Evolutionary conservation across 2,797 vertebrate species (phyloP).

Genomic region (Pterois miles): DNA sequence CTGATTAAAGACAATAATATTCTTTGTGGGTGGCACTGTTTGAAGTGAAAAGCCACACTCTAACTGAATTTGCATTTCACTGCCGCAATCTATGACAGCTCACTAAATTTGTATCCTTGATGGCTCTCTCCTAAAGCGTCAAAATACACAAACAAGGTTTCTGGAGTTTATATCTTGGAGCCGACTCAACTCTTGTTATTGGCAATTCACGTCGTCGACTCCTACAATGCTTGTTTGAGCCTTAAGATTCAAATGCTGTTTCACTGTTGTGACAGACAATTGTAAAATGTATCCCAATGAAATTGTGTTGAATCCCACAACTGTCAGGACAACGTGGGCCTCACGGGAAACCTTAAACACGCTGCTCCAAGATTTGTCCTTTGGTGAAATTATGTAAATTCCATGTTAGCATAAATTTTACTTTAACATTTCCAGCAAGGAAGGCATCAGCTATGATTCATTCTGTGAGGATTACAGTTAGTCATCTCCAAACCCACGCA

Average conservation of each 20-base stretch:
- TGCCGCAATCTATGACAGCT: slow-evolving; percentile 12
- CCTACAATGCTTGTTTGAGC: slow-evolving; percentile 21
- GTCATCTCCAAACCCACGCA: slow-evolving; percentile 36
- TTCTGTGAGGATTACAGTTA: slow-evolving; percentile 47
- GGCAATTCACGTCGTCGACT: slow-evolving; percentile 25
- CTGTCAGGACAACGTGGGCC: slow-evolving; percentile 4
- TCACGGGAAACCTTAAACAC: background rate
- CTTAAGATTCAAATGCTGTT: background rate
- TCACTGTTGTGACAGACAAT: background rate
- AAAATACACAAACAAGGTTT: slow-evolving; percentile 1
- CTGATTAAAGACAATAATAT: background rate
- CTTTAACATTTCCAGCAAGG: slow-evolving; percentile 13
- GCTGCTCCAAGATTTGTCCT: background rate
- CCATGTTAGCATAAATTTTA: slow-evolving; percentile 15
- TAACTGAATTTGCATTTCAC: slow-evolving; percentile 16
- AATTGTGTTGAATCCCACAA: slow-evolving; percentile 4
- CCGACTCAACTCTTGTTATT: slow-evolving; percentile 9
- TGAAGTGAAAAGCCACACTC: slow-evolving; percentile 25
- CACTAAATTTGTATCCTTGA: background rate
- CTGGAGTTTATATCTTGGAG: slow-evolving; percentile 5
- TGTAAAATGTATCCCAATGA: slow-evolving; percentile 4
- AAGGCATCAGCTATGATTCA: slow-evolving; percentile 43
- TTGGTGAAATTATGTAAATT: slow-evolving; percentile 50
- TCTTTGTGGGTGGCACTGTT: slow-evolving; percentile 21
- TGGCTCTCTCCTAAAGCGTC: slow-evolving; percentile 5